These are phyloP conservation scores for Hippoglossus hippoglossus DNA, from an alignment of 2,797 vertebrate species.

Conservation along the genomic window DNA sequence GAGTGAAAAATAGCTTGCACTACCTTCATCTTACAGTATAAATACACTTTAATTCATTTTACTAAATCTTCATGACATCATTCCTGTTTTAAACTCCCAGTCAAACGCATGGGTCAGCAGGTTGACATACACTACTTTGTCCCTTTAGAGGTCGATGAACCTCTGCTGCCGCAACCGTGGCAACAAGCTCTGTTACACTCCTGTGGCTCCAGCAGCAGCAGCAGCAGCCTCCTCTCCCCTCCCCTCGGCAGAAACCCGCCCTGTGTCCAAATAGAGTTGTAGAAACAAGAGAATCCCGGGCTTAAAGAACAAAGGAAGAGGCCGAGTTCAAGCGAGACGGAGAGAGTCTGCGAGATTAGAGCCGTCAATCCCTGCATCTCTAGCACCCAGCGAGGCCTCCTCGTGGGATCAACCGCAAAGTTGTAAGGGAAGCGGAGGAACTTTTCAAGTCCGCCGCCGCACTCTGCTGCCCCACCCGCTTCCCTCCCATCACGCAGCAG, in stretches of 20 bases:
- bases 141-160: slow-evolving; percentile 8
- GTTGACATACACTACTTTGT: slow-evolving; percentile 9
- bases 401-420: slow-evolving; percentile 76
- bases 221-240: slow-evolving; percentile 12
- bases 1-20: neutral
- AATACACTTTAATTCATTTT: neutral
- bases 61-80: neutral
- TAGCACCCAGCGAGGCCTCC: slow-evolving; percentile 63
- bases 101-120: slow-evolving; percentile 5
- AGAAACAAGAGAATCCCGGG: slow-evolving; percentile 72
- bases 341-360: slow-evolving; percentile 76
- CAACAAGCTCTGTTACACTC: slow-evolving; percentile 21
- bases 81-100: neutral
- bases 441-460: slow-evolving; percentile 67
- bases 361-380: slow-evolving; percentile 76
- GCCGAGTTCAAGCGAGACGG: slow-evolving; percentile 66
- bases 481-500: slow-evolving; percentile 40
- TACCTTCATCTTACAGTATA: too few species aligned
- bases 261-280: slow-evolving; percentile 80
- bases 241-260: slow-evolving; percentile 35
- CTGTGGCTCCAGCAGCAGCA: slow-evolving; percentile 22
- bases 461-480: slow-evolving; percentile 26
- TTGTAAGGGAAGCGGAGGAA: slow-evolving; percentile 72
- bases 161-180: slow-evolving; percentile 10
- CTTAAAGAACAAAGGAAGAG: slow-evolving; percentile 83